Conservation (phyloP, 2,888 invertebrate species). For the Clistopyga incitator region DNA sequence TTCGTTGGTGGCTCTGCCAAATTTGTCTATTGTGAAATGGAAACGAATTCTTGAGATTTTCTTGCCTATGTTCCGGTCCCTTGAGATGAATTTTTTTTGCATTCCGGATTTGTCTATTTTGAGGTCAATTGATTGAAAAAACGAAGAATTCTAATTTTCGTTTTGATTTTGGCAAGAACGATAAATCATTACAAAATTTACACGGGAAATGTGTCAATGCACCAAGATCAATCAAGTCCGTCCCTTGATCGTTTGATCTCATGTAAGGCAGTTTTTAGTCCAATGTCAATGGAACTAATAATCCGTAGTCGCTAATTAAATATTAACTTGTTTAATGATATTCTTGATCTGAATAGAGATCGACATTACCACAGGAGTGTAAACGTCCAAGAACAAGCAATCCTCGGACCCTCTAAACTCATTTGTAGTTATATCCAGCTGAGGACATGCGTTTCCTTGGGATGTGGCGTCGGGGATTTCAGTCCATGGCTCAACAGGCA, state of each 20-base stretch:
- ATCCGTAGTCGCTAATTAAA: neutral
- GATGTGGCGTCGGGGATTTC: slow-evolving; percentile 59
- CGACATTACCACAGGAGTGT: slow-evolving; percentile 70
- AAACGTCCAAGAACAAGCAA: slow-evolving; percentile 75
- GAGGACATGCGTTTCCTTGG: slow-evolving; percentile 69
- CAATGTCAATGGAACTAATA: neutral
- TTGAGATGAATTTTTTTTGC: neutral
- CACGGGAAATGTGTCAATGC: neutral
- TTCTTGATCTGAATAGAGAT: neutral
- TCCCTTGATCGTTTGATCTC: neutral
- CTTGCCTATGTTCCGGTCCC: too few relatives aligned
- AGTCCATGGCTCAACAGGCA: slow-evolving; percentile 69
- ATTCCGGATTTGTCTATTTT: neutral
- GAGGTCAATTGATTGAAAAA: neutral
- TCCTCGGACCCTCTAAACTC: slow-evolving; percentile 72
- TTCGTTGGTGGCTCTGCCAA: neutral
- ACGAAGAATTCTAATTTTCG: neutral
- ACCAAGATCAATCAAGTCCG: neutral
- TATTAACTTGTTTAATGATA: neutral
- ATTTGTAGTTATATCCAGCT: slow-evolving; percentile 40
- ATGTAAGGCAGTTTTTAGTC: too few relatives aligned
- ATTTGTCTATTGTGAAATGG: neutral
- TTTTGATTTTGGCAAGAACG: neutral
- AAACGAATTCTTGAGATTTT: neutral
- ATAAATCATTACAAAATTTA: neutral